These are phyloP conservation scores for Heliconius erato DNA, from an alignment of 2,888 invertebrate species.

Conservation along the genomic window DNA sequence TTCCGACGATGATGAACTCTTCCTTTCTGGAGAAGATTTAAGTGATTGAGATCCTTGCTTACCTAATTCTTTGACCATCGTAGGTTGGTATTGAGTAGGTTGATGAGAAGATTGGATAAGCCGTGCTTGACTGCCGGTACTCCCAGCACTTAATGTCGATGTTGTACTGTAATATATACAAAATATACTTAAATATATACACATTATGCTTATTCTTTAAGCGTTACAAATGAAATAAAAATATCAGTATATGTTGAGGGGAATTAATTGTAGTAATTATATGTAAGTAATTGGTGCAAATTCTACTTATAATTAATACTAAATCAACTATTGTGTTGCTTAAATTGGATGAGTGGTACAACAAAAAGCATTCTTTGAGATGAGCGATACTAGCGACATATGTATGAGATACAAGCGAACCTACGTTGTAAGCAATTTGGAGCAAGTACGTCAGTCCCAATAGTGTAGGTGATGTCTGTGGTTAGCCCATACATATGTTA, in stretches of 20 bases:
- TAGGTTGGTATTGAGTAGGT: slow-evolving; percentile 96
- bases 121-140: slow-evolving; percentile 96
- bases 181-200: background rate
- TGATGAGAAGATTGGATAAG: slow-evolving; percentile 97
- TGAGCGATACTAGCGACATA: slow-evolving; percentile 62
- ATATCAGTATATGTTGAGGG: background rate
- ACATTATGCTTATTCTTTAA: background rate
- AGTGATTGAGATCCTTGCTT: slow-evolving; percentile 87
- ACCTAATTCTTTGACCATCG: slow-evolving; percentile 95
- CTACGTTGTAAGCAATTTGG: slow-evolving; percentile 61
- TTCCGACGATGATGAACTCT: slow-evolving; percentile 63
- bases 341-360: background rate
- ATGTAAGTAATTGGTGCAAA: slow-evolving; percentile 1
- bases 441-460: slow-evolving; percentile 50
- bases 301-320: slow-evolving; percentile 3
- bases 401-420: slow-evolving; percentile 77
- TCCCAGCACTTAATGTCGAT: slow-evolving; percentile 96
- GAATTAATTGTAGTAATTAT: background rate
- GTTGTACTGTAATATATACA: slow-evolving; percentile 90
- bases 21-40: slow-evolving; percentile 83
- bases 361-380: slow-evolving; percentile 13
- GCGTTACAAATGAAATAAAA: background rate
- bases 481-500: slow-evolving; percentile 77
- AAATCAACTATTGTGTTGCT: background rate
- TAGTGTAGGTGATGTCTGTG: slow-evolving; percentile 63